Base-by-base conservation (phyloP, 2,888 invertebrate genomes). In the Stenichneumon culpator region DNA sequence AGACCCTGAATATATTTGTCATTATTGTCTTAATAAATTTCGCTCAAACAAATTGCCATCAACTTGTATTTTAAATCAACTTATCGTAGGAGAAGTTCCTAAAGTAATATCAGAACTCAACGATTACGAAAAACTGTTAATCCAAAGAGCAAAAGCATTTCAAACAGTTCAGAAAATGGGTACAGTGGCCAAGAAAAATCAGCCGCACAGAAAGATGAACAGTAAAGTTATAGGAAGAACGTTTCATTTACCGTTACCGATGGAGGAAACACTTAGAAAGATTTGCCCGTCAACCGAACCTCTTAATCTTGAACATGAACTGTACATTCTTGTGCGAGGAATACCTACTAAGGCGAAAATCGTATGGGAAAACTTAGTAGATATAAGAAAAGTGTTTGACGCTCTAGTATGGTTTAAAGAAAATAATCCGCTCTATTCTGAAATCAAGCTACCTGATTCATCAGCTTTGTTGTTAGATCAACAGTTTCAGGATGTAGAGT, bases 261-360 rank as follows among this genome's bases (percentile, higher is more conserved):
- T 90, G 7, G 90, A 92, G 86, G 82, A 89, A 87, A 92, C 90
- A 4, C 44, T 91, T n/a, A 87, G 87, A 80, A 92, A 90, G 78
- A 70, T 92, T 16, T 89, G 89, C 22, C 82, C 82, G 52, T 78
- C 89, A 6, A 86, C 86, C 32, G 87, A 90, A 16, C 87, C 92
- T 6, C 78, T 92, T 25, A 90, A 89, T 84, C 47, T 28, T 19
- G 86, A 91, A 82, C 90, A 89, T 39, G 91, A 92, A 87, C 50
- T 92, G 6, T 91, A 88, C 79, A 91, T 92, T 67, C 65, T 91
- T 22, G 89, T 93, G 1, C 88, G 91, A 72, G 86, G 91, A 39
- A 79, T 89, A 57, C 91, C 91, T 63, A 92, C 84, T 9, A 91
- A 91, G 77, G 74, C 79, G 4, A 89, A 32, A 6, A 32, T 32